Evolutionary conservation across 2,113 vertebrate genomes (phyloP).

Genomic region (Gambusia affinis): DNA sequence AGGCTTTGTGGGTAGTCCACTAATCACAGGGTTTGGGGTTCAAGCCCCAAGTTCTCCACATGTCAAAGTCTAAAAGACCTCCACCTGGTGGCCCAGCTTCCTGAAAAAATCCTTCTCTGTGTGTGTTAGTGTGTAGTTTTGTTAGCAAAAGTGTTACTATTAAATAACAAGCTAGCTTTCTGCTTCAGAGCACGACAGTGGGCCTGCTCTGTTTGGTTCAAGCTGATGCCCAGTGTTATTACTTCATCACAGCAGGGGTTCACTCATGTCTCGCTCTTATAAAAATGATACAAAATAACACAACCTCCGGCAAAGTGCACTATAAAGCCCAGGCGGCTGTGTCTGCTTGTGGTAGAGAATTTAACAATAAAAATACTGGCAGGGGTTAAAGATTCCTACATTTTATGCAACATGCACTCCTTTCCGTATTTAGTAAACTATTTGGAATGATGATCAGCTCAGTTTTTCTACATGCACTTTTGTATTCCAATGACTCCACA

Average conservation of each 20-base stretch:
- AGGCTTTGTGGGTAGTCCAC: slow-evolving; percentile 1
- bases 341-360: slow-evolving; percentile 17
- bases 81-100: neutral
- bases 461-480: slow-evolving; percentile 30
- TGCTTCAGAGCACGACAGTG: slow-evolving; percentile 3
- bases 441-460: slow-evolving; percentile 21
- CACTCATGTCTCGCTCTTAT: slow-evolving; percentile 38
- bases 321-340: slow-evolving; percentile 10
- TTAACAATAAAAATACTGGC: slow-evolving; percentile 37
- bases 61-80: neutral
- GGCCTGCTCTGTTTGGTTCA: slow-evolving; percentile 6
- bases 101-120: neutral
- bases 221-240: slow-evolving; percentile 36
- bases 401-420: slow-evolving; percentile 24
- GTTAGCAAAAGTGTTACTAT: neutral
- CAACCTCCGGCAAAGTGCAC: slow-evolving; percentile 43
- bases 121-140: neutral
- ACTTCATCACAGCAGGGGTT: slow-evolving; percentile 35
- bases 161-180: slow-evolving; percentile 5
- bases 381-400: slow-evolving; percentile 23
- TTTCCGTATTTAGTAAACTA: neutral
- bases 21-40: slow-evolving; percentile 7
- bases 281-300: slow-evolving; percentile 65
- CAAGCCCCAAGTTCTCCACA: neutral
- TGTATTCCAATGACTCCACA: slow-evolving; percentile 28